These are phyloP conservation scores for Whitmania pigra DNA, from an alignment of 1,140 invertebrate genomes.

Conservation along the genomic window DNA sequence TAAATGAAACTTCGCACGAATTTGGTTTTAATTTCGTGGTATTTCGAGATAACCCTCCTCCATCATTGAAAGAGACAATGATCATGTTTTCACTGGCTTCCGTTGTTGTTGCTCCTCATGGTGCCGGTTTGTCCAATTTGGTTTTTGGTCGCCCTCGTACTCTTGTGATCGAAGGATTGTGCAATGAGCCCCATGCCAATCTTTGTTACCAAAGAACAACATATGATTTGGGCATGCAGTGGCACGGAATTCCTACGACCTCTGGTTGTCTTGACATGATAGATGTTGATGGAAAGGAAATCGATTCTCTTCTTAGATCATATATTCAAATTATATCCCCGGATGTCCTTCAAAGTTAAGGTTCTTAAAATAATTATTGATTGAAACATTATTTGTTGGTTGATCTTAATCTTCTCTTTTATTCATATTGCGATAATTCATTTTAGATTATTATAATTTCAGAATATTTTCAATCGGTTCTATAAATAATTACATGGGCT, in stretches of 20 bases:
- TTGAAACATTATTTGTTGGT: too few relatives aligned
- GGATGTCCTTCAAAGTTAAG: too few relatives aligned
- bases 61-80: conserved; percentile 12
- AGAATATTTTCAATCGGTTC: too few relatives aligned
- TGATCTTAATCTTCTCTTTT: too few relatives aligned
- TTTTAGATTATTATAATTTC: too few relatives aligned
- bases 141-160: conserved; percentile 9
- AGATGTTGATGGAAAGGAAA: not conserved
- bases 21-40: not conserved
- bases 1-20: not conserved
- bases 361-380: too few relatives aligned
- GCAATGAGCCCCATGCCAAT: not conserved
- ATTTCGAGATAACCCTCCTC: conserved; percentile 10
- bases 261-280: not conserved
- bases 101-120: conserved; percentile 17
- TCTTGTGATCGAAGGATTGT: conserved; percentile 9
- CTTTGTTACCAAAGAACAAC: conserved; percentile 13
- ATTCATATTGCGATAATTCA: too few relatives aligned
- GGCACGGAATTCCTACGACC: not conserved
- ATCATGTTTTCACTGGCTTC: not conserved
- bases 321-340: too few relatives aligned
- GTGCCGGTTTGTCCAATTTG: conserved; percentile 16
- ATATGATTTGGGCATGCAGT: conserved; percentile 9
- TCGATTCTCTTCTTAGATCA: too few relatives aligned
- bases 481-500: too few relatives aligned